These are phyloP conservation scores for Macrochelys suwanniensis DNA, from an alignment of 2,797 vertebrate genomes.

Conservation along the genomic window DNA sequence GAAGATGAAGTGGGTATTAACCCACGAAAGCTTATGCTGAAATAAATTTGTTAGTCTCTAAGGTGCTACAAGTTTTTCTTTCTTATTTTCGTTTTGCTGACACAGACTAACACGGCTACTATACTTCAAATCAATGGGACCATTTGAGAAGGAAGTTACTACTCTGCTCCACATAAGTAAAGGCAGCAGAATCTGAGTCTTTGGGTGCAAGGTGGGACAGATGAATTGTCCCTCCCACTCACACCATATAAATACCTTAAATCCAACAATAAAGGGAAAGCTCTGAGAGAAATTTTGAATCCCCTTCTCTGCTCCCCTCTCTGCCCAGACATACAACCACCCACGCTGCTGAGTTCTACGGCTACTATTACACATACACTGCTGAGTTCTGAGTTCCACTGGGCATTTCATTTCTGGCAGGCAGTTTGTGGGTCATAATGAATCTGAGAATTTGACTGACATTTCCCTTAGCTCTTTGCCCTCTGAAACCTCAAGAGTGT, in stretches of 20 bases:
- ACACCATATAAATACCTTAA: neutral
- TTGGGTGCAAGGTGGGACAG: neutral
- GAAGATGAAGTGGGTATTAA: no score
- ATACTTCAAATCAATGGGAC: neutral
- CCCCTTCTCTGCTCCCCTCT: neutral
- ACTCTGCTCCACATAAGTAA: neutral
- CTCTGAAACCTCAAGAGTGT: constrained; percentile 42
- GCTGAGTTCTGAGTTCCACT: constrained; percentile 42
- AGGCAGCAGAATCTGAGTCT: neutral
- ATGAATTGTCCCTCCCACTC: neutral
- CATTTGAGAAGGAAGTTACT: neutral
- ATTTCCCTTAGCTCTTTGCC: constrained; percentile 53
- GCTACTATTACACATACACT: neutral
- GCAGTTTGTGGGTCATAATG: constrained; percentile 43
- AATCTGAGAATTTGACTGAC: constrained; percentile 56
- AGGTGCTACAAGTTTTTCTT: no score
- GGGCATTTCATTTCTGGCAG: constrained; percentile 45
- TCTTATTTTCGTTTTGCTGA: no score
- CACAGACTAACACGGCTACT: no score
- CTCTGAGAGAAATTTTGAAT: constrained; percentile 1
- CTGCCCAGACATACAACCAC: neutral
- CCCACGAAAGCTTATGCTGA: no score
- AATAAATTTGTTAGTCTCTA: no score
- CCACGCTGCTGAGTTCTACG: neutral
- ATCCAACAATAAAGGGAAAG: neutral